These are phyloP conservation scores for Archivesica marissinica DNA, from an alignment of 1,140 invertebrate species.

Conservation along the genomic window DNA sequence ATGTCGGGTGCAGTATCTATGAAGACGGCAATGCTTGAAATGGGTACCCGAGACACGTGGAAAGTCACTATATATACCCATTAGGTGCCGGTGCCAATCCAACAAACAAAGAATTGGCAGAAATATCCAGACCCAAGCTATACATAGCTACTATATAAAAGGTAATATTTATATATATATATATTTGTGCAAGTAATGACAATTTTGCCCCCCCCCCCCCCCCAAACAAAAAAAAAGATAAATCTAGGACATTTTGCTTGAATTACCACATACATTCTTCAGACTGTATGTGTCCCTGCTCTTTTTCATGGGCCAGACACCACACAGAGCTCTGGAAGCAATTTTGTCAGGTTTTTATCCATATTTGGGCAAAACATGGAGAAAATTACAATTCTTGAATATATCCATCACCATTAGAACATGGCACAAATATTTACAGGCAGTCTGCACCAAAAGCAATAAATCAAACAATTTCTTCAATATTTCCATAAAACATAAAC, in stretches of 20 bases:
- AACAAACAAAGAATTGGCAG: too few species aligned
- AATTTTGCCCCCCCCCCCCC: too few species aligned
- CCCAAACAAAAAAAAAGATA: too few species aligned
- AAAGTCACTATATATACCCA: too few species aligned
- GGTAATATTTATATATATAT: too few species aligned
- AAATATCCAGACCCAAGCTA: too few species aligned
- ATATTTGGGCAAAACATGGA: slow-evolving; percentile 51
- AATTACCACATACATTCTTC: slow-evolving; percentile 1
- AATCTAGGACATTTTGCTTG: slow-evolving; percentile 3
- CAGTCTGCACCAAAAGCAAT: slow-evolving; percentile 36
- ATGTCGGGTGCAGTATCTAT: too few species aligned
- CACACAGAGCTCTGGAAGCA: slow-evolving; percentile 9
- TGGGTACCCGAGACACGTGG: too few species aligned
- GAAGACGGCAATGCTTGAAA: too few species aligned
- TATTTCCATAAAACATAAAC: slow-evolving; percentile 62
- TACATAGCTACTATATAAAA: too few species aligned
- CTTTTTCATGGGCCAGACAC: slow-evolving; percentile 26
- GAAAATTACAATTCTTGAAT: slow-evolving; percentile 51
- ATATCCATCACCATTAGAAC: slow-evolving; percentile 59
- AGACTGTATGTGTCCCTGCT: slow-evolving; percentile 18
- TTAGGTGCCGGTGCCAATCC: too few species aligned
- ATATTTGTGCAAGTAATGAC: too few species aligned
- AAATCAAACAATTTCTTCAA: slow-evolving; percentile 62
- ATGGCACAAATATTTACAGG: slow-evolving; percentile 53
- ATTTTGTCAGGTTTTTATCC: slow-evolving; percentile 40